Evolutionary conservation across 1,140 invertebrate species (phyloP).

Genomic region (Drosophila erecta): DNA sequence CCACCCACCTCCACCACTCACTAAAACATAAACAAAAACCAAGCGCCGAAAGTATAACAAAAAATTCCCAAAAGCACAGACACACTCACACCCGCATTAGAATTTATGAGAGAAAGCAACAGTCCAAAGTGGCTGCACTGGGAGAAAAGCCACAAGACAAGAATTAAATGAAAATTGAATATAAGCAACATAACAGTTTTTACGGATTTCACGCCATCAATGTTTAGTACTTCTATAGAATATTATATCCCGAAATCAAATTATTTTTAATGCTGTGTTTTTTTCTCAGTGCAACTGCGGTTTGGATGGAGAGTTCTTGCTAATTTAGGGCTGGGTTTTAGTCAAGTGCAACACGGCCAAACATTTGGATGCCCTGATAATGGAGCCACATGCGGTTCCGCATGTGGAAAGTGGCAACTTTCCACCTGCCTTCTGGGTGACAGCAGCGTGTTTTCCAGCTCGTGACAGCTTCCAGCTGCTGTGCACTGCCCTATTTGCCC

Average conservation of each 20-base stretch:
- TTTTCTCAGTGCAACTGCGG: not conserved
- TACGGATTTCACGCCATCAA: too few species aligned
- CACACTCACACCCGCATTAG: constrained; percentile 54
- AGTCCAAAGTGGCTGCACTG: constrained; percentile 33
- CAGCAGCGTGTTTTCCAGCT: constrained; percentile 7
- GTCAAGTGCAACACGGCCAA: constrained; percentile 58
- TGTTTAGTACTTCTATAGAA: too few species aligned
- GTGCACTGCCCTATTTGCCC: constrained; percentile 4
- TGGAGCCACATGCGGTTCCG: constrained; percentile 40
- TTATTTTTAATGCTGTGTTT: not conserved
- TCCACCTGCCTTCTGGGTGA: constrained; percentile 38
- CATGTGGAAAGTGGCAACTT: constrained; percentile 45
- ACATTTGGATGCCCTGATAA: constrained; percentile 41
- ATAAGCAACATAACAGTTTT: too few species aligned
- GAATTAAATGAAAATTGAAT: too few species aligned
- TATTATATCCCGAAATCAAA: not conserved
- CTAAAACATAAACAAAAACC: constrained; percentile 66
- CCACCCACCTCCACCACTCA: constrained; percentile 7
- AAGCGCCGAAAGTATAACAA: constrained; percentile 72
- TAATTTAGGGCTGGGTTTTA: constrained; percentile 64
- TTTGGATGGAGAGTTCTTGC: constrained; percentile 5
- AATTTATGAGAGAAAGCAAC: constrained; percentile 78
- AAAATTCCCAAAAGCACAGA: constrained; percentile 52
- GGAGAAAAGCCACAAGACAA: not conserved
- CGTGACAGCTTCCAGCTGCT: constrained; percentile 42